Evolutionary conservation across 2,888 invertebrate species (phyloP).

Genomic region (Gonocerus acuteangulatus): DNA sequence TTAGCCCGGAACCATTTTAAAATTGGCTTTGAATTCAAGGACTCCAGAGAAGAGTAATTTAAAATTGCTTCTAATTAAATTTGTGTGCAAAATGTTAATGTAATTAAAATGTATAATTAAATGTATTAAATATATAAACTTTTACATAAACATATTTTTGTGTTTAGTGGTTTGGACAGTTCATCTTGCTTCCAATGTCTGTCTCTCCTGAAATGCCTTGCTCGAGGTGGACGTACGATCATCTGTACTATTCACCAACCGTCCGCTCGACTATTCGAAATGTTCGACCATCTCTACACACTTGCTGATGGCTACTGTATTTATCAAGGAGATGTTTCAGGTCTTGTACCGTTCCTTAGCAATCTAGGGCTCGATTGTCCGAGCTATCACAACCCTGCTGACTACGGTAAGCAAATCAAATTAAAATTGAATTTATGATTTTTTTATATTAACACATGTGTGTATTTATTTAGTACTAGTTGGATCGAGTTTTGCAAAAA

Average conservation of each 20-base stretch:
- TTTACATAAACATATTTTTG: too few relatives aligned
- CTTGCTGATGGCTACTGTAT: constrained; percentile 89
- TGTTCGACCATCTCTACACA: constrained; percentile 88
- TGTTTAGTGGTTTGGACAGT: constrained; percentile 74
- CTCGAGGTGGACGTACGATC: constrained; percentile 78
- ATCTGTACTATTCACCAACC: constrained; percentile 97
- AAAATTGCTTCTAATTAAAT: too few relatives aligned
- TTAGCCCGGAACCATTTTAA: too few relatives aligned
- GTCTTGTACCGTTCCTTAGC: constrained; percentile 79
- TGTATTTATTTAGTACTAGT: too few relatives aligned
- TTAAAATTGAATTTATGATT: too few relatives aligned
- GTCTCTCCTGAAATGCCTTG: constrained; percentile 76
- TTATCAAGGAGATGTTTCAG: constrained; percentile 76
- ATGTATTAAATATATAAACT: too few relatives aligned
- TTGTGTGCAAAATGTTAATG: too few relatives aligned
- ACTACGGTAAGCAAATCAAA: constrained; percentile 61
- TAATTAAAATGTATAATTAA: too few relatives aligned
- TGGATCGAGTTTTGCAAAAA: too few relatives aligned
- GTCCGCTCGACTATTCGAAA: constrained; percentile 88
- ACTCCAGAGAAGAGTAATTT: too few relatives aligned
- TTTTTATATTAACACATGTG: not conserved
- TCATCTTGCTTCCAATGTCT: constrained; percentile 91
- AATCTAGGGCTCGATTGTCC: constrained; percentile 83
- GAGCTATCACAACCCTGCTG: constrained; percentile 93
- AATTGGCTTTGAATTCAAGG: too few relatives aligned